A percentile compares a stretch with the other conserved stretches of the same genome.
phyloP scores from a whole-genome alignment of 2,888 invertebrate genomes.

The Thecocarcelia acutangulata region DNA sequence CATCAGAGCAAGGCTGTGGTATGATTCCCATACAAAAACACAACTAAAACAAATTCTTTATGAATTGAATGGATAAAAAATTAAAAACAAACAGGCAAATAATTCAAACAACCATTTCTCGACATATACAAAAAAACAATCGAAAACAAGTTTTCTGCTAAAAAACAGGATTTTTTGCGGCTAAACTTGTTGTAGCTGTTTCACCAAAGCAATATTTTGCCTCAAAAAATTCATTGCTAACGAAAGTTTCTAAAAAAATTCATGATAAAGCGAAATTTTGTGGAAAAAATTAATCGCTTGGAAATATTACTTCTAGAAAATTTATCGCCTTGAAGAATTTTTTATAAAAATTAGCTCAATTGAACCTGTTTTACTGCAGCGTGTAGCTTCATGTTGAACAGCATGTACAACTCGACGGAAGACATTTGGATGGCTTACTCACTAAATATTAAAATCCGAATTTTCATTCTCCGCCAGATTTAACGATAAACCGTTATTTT shows the following conservation, averaged over 20 bases:
- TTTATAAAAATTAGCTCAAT: background rate
- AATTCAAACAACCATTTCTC: conserved; percentile 24
- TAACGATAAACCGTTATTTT: no score
- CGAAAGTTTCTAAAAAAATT: background rate
- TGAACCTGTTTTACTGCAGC: no score
- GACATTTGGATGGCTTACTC: no score
- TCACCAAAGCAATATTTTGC: no score
- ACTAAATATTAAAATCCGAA: no score
- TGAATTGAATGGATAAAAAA: background rate
- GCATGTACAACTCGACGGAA: no score
- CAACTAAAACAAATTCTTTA: conserved; percentile 3
- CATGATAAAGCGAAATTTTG: background rate
- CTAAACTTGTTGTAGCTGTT: no score
- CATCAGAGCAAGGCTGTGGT: conserved; percentile 45
- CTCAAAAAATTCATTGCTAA: background rate
- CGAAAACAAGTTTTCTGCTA: no score
- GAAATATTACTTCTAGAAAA: background rate
- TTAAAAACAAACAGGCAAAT: conserved; percentile 8
- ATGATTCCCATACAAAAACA: background rate
- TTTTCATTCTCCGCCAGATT: no score
- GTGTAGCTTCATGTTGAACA: no score
- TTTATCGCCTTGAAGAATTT: background rate
- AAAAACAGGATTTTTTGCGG: no score
- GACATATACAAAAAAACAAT: conserved; percentile 2
- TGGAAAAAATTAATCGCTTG: background rate